Evolutionary conservation across 1,140 invertebrate species (phyloP), one percentile per base, ranked within the genome.

Genomic region (Ceratitis capitata): DNA sequence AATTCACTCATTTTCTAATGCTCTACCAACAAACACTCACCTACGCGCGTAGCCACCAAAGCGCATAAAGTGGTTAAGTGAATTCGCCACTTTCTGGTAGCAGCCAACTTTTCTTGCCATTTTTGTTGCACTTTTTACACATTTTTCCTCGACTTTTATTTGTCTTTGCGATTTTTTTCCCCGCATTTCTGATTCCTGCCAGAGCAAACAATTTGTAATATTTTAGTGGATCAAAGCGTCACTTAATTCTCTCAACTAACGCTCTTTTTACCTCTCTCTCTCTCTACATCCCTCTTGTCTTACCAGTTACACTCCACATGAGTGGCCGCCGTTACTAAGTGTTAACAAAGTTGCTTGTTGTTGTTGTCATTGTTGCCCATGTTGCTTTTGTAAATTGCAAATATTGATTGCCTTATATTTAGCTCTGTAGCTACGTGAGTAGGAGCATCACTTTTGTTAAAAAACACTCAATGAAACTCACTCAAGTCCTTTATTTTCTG

Each of bases 381-480:
- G 14, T 74, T 42, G 19, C 45, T 74, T 45, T 45, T 74, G 35
- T 19, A 42, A 78, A 45, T 12, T 78, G 19, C 39, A 78, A 26
- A 45, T 78, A 78, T 78, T 78, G 69, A 78, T 45, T 45, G 39
- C 42, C 45, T 78, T n/a, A n/a, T n/a, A n/a, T n/a, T n/a, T n/a
- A n/a, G n/a, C n/a, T 35, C 69, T 78, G 32, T 10, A 16, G n/a
- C 35, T 45, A 2, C n/a, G n/a, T n/a, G n/a, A 10, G 61, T 1
- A 19, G 35, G 12, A 16, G 61, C 61, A 39, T 4, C 61, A 39
- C 16, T 16, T 69, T 69, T 69, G 61, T 69, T 32, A 29, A 39
- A 69, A 69, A 69, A 64, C 32, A 69, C 39, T 23, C 69, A 45
- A 78, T 78, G n/a, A n/a, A n/a, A n/a, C n/a, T 78, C 45, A n/a